Evolutionary conservation across 2,888 invertebrate genomes (phyloP).

Genomic region (Drosophila merina): DNA sequence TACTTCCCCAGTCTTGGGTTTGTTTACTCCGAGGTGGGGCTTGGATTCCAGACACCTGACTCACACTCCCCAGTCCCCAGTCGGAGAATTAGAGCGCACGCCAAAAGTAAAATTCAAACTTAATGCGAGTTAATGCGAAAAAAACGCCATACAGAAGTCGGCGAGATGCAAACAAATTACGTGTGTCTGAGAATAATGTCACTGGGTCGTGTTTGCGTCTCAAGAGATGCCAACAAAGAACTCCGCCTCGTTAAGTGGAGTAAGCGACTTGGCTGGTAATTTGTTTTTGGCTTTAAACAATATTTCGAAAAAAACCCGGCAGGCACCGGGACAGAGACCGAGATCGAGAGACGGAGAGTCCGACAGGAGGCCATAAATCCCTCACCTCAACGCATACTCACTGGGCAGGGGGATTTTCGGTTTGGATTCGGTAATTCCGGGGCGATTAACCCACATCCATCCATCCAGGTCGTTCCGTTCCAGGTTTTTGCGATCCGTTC

Average conservation of each 20-base stretch:
- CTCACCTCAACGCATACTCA: background rate
- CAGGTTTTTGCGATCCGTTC: slow-evolving; percentile 44
- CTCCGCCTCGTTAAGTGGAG: slow-evolving; percentile 8
- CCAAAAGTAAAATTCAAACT: slow-evolving; percentile 15
- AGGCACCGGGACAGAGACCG: no score
- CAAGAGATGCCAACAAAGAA: slow-evolving; percentile 18
- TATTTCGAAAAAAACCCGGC: background rate
- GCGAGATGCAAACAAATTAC: slow-evolving; percentile 31
- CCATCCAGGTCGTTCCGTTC: slow-evolving; percentile 4
- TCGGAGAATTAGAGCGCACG: slow-evolving; percentile 45
- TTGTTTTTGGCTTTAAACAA: background rate
- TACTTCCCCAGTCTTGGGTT: background rate
- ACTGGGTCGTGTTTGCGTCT: slow-evolving; percentile 59
- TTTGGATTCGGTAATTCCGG: background rate
- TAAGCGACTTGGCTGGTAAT: slow-evolving; percentile 7
- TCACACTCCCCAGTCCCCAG: slow-evolving; percentile 29
- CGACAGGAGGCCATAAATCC: slow-evolving; percentile 11
- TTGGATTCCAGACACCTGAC: slow-evolving; percentile 41
- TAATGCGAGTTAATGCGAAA: slow-evolving; percentile 4
- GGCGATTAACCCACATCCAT: slow-evolving; percentile 1
- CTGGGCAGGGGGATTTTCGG: slow-evolving; percentile 3
- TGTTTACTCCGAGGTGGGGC: background rate
- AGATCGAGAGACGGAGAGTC: no score
- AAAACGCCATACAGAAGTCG: slow-evolving; percentile 5
- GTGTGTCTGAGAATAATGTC: slow-evolving; percentile 50